Base-by-base conservation (phyloP, 1,140 invertebrate genomes). In the Homarus americanus region DNA sequence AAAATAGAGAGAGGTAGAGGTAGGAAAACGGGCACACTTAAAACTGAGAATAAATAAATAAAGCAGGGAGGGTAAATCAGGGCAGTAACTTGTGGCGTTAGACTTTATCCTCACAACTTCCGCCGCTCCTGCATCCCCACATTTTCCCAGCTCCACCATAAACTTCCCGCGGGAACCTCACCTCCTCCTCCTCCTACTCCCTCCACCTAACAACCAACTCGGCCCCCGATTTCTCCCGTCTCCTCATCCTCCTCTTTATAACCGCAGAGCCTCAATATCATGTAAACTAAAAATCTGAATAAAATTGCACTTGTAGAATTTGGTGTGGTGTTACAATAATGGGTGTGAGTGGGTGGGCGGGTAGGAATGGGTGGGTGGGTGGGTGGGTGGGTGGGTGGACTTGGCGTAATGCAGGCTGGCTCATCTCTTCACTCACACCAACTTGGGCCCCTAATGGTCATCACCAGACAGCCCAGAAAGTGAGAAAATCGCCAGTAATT, bases 61-160 rank as follows among this genome's bases (percentile, higher is more conserved):
- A 44, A 44, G 32, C 15, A 15, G 24, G 58, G 80, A 72, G 34
- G 53, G 82, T 82, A 82, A 82, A 82, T 82, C 79, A 82, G 79
- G 49, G 40, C 44, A 32, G 83, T 86, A 86, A 76, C 63, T 84
- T 44, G 24, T 40, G 12, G 63, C 40, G 20, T 84, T 84, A 84
- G 82, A 84, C 80, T 84, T 84, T 84, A 84, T 84, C 82, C 82
- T 41, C 49, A 36, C 82, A 84, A 84, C 82, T 84, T 84, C 82
- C 82, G 82, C 58, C 82, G 63, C 63, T 41, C 66, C 66, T 84
- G 82, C 82, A 84, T 73, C 82, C 82, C 32, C 82, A 83, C 82
- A 84, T 84, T 84, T 84, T 84, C 63, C 66, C 63, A n/a, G 63
- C 24, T 17, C 82, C 66, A 24, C 63, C 82, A 73, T 84, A 84